Evolutionary conservation across 2,113 vertebrate genomes (phyloP), one percentile per base, ranked within the genome.

Genomic region (Salvelinus sp.): DNA sequence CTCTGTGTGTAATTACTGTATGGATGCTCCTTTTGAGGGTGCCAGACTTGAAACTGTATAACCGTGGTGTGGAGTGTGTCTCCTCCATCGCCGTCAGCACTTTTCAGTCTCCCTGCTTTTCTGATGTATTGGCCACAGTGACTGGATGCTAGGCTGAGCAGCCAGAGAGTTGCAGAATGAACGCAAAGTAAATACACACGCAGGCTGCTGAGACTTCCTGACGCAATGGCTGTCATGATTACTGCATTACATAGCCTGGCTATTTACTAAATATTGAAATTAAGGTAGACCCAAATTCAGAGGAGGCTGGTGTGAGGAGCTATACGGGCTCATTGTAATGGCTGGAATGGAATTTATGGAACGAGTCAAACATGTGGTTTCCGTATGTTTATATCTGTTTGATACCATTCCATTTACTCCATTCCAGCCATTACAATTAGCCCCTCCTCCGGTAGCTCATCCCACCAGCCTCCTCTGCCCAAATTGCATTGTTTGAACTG

Each of bases 161-260:
- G 18, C 1, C 48, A 71, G 6, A 16, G 38, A 70, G 85, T 72
- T 74, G 2, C 75, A 54, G 54, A 68, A 48, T 71, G 88, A 87
- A 90, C 86, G 83, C 79, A 90, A 86, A 89, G 84, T 84, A 88
- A 88, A 90, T 87, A 89, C 85, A 89, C 81, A 85, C 79, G 82
- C 66, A 47, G 3, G 70, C 80, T 82, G 80, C 84, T 83, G 86
- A 81, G 10, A 70, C 27, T 69, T 80, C 76, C 75, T 76, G 72
- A 85, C 73, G 69, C 69, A 72, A 69, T n/a, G 54, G 54, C 72
- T 81, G 82, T 79, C 73, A 76, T 72, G 74, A 70, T 69, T 50
- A 58, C 23, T 70, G 74, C 74, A 71, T 80, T 69, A 50, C 57
- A 62, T 79, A 65, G 76, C 44, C 25, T 68, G 67, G 58, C 16